Conservation (phyloP, 30 jellyfish, hydroid and myxozoan species). For the Cassiopea andromeda region DNA sequence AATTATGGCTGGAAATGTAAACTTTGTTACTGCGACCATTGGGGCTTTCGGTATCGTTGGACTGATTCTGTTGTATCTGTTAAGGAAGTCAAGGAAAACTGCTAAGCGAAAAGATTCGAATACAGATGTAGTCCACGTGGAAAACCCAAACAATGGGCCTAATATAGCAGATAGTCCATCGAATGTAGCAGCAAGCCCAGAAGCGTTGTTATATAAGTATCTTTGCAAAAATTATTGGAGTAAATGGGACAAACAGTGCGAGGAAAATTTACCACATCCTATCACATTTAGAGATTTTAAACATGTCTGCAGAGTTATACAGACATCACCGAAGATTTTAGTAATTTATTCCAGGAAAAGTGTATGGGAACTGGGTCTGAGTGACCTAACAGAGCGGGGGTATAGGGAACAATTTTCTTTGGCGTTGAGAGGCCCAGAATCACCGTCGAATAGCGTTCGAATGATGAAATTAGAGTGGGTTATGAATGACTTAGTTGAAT, state of each 20-base stretch:
- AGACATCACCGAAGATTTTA: constrained; percentile 59
- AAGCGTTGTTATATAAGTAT: constrained; percentile 37
- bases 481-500: constrained; percentile 72
- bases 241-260: constrained; percentile 3
- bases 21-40: constrained; percentile 27
- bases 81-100: neutral
- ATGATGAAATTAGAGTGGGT: constrained; percentile 39
- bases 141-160: neutral
- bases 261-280: constrained; percentile 1
- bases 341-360: constrained; percentile 65
- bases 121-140: constrained; percentile 47
- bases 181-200: constrained; percentile 10
- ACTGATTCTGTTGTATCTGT: constrained; percentile 25
- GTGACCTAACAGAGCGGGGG: constrained; percentile 66
- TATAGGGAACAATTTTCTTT: constrained; percentile 74
- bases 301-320: constrained; percentile 68
- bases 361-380: constrained; percentile 87
- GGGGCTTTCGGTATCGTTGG: constrained; percentile 49
- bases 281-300: constrained; percentile 60
- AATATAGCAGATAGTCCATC: neutral
- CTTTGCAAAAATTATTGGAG: constrained; percentile 69
- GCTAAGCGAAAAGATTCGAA: constrained; percentile 38
- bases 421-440: constrained; percentile 79
- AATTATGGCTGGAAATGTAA: constrained; percentile 11
- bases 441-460: constrained; percentile 58